phyloP scores from a whole-genome alignment of 2,113 vertebrate species.

The Callocephalon fimbriatum region DNA sequence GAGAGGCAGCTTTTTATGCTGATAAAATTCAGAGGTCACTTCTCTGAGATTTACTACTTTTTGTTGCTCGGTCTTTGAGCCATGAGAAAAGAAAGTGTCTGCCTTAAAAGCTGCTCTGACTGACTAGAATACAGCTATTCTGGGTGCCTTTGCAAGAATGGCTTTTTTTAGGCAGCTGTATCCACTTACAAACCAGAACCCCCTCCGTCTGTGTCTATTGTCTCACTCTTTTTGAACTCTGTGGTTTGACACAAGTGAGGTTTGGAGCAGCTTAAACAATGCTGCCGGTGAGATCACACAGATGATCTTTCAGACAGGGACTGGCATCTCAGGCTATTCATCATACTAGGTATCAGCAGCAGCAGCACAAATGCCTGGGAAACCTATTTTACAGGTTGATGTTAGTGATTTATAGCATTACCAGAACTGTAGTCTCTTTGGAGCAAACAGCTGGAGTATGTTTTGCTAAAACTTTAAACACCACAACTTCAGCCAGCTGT shows the following conservation, averaged over 20 bases:
- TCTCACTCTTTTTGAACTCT: neutral
- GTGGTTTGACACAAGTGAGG: neutral
- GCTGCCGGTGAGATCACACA: neutral
- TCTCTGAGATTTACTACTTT: conserved; percentile 66
- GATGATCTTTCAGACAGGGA: neutral
- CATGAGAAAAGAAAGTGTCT: conserved; percentile 61
- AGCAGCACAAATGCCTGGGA: neutral
- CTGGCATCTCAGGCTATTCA: neutral
- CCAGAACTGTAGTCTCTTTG: neutral
- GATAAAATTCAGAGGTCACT: conserved; percentile 77
- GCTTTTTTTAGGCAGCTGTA: conserved; percentile 8
- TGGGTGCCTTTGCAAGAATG: neutral
- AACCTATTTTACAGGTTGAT: conserved; percentile 5
- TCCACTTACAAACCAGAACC: conserved; percentile 22
- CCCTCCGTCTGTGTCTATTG: neutral
- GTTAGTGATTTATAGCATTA: conserved; percentile 22
- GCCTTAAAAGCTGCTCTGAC: conserved; percentile 35
- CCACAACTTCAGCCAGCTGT: neutral
- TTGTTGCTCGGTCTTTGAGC: conserved; percentile 68
- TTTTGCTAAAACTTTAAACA: conserved; percentile 39
- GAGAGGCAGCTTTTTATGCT: conserved; percentile 43
- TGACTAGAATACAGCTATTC: conserved; percentile 39
- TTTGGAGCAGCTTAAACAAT: neutral
- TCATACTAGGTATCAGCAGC: neutral
- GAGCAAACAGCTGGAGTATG: neutral